phyloP scores from a whole-genome alignment of 1,140 invertebrate genomes.

The Drosophila serrata region DNA sequence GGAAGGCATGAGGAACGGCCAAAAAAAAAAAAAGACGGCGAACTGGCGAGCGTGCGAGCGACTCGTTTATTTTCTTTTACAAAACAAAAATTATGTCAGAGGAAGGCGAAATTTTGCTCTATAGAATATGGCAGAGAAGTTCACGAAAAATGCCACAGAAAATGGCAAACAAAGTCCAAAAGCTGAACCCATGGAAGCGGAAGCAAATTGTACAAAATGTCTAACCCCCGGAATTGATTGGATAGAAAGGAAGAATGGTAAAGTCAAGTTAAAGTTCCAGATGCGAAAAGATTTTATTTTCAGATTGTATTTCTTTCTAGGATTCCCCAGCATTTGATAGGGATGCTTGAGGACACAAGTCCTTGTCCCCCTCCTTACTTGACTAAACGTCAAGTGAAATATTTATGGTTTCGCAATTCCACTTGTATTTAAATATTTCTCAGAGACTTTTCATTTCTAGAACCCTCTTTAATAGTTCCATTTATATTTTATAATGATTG shows the following conservation, averaged over 20 bases:
- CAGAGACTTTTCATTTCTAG: neutral
- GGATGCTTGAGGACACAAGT: neutral
- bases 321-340: neutral
- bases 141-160: slow-evolving; percentile 21
- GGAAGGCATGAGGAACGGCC: slow-evolving; percentile 37
- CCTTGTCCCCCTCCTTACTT: neutral
- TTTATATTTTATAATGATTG: slow-evolving; percentile 34
- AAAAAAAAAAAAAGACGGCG: slow-evolving; percentile 64
- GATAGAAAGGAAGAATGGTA: slow-evolving; percentile 23
- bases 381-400: neutral
- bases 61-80: slow-evolving; percentile 64
- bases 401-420: slow-evolving; percentile 2
- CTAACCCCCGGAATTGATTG: slow-evolving; percentile 34
- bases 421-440: slow-evolving; percentile 13
- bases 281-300: slow-evolving; percentile 13
- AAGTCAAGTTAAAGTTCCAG: slow-evolving; percentile 25
- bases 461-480: neutral
- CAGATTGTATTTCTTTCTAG: slow-evolving; percentile 6
- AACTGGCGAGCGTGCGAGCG: slow-evolving; percentile 62
- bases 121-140: slow-evolving; percentile 26
- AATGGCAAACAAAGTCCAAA: slow-evolving; percentile 17
- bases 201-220: slow-evolving; percentile 36
- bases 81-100: slow-evolving; percentile 57
- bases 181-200: slow-evolving; percentile 39
- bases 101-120: slow-evolving; percentile 29